These are phyloP conservation scores for Microplitis mediator DNA, from an alignment of 1,140 invertebrate genomes.

Conservation along the genomic window DNA sequence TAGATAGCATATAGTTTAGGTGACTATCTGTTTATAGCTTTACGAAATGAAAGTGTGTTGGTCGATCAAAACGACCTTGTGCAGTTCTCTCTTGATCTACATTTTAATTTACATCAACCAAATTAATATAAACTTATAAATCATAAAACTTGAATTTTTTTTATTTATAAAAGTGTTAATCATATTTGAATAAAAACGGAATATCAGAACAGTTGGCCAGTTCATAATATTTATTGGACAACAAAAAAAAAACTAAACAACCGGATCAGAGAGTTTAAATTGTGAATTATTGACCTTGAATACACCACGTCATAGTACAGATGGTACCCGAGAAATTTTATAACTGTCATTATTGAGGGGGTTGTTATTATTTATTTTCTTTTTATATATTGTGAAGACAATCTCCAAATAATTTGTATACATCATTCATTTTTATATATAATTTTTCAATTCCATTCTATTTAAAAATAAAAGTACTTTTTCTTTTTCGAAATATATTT, in stretches of 20 bases:
- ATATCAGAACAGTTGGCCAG: not conserved
- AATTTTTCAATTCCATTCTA: no score
- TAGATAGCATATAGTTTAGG: constrained; percentile 4
- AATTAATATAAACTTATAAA: constrained; percentile 8
- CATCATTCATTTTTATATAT: no score
- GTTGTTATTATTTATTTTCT: not conserved
- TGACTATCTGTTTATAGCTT: not conserved
- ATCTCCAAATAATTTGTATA: no score
- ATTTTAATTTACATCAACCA: not conserved
- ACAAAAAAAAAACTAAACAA: not conserved
- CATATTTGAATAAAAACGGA: not conserved
- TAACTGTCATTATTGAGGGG: not conserved
- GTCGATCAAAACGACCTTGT: constrained; percentile 23
- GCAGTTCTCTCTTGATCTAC: constrained; percentile 1
- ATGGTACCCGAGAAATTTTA: not conserved
- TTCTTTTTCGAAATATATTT: no score
- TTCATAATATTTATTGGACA: not conserved
- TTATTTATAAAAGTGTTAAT: not conserved
- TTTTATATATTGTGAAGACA: not conserved
- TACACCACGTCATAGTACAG: constrained; percentile 1
- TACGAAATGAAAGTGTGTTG: constrained; percentile 24
- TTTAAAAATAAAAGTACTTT: no score
- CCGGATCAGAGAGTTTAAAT: not conserved
- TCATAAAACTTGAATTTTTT: not conserved
- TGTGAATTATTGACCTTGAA: not conserved